Evolutionary conservation across 2,888 invertebrate species (phyloP).

Genomic region (Heliconius charithonia): DNA sequence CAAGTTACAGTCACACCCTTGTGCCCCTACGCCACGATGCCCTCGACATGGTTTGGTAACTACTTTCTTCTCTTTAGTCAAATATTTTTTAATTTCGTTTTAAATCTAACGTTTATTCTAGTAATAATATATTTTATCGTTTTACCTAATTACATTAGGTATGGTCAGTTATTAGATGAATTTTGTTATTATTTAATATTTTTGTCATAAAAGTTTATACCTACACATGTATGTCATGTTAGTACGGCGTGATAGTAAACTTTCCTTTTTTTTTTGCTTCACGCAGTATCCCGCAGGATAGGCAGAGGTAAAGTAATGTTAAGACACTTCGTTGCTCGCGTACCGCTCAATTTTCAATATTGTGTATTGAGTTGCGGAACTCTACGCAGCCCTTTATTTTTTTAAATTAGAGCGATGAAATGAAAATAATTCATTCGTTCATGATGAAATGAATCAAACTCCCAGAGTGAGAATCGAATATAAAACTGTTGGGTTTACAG

Average conservation of each 20-base stretch:
- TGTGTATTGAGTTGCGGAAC: background rate
- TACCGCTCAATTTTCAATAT: background rate
- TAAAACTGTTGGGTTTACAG: no score
- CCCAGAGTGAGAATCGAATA: no score
- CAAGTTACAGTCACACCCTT: background rate
- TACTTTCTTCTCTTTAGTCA: background rate
- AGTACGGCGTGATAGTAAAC: no score
- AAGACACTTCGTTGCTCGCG: background rate
- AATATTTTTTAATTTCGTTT: background rate
- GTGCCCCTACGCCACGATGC: background rate
- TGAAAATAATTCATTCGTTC: no score
- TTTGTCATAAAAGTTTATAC: background rate
- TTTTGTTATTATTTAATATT: background rate
- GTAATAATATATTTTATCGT: constrained; percentile 2
- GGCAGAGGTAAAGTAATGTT: no score
- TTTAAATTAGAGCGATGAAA: no score
- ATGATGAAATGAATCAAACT: no score
- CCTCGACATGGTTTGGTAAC: background rate
- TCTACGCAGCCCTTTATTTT: no score
- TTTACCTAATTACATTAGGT: background rate
- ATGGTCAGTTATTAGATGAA: background rate
- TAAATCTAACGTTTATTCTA: background rate
- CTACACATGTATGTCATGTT: no score
- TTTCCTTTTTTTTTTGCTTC: background rate
- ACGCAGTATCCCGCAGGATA: background rate